These are phyloP conservation scores for Capricornis sumatraensis DNA, from an alignment of 2,113 vertebrate species.

Conservation along the genomic window DNA sequence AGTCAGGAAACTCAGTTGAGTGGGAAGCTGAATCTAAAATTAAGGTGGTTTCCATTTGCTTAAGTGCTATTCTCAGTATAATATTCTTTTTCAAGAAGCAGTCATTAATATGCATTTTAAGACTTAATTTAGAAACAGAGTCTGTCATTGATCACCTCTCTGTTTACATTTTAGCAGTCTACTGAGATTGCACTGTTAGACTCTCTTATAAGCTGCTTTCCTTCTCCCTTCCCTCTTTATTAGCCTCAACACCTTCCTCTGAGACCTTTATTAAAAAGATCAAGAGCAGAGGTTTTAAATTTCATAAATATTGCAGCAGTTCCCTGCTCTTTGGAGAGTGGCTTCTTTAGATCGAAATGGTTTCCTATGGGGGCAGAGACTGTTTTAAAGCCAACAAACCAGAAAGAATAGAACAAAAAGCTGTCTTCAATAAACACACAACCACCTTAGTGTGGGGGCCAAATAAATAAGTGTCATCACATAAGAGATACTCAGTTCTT, in stretches of 20 bases:
- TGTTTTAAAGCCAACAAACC: constrained; percentile 78
- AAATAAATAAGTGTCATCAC: constrained; percentile 60
- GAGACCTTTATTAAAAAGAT: constrained; percentile 80
- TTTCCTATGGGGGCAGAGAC: constrained; percentile 72
- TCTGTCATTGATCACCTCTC: constrained; percentile 73
- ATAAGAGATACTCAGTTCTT: constrained; percentile 18
- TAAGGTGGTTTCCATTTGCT: constrained; percentile 34
- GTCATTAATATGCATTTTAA: constrained; percentile 77
- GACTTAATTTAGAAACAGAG: constrained; percentile 72
- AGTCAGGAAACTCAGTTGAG: not conserved
- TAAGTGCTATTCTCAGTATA: constrained; percentile 42
- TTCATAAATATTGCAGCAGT: constrained; percentile 82
- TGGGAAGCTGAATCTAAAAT: constrained; percentile 39
- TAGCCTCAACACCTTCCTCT: constrained; percentile 70
- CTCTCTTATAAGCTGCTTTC: constrained; percentile 46
- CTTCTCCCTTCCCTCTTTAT: constrained; percentile 64
- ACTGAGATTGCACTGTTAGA: constrained; percentile 55
- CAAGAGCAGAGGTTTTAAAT: constrained; percentile 78
- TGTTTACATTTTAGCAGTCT: constrained; percentile 74
- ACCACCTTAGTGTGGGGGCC: constrained; percentile 43
- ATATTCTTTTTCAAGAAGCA: constrained; percentile 26
- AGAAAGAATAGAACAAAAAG: constrained; percentile 71
- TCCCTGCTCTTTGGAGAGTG: constrained; percentile 68
- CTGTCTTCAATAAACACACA: constrained; percentile 70
- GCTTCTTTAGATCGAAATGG: constrained; percentile 74